Evolutionary conservation across 2,797 vertebrate genomes (phyloP), one percentile per base, ranked within the genome.

Genomic region (Emys orbicularis): DNA sequence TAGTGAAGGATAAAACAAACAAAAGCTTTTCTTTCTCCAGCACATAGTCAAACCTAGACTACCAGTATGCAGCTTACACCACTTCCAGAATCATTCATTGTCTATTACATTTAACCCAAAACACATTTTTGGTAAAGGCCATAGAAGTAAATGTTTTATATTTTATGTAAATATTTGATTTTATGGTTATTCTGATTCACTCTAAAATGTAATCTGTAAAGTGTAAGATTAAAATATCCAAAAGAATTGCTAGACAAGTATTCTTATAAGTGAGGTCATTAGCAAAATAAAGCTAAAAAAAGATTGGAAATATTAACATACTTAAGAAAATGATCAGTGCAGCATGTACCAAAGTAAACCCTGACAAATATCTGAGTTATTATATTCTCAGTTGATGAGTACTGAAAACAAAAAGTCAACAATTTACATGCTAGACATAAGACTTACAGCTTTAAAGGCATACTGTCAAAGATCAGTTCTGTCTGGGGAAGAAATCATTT

Each of bases 1-100:
- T 23, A n/a, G 50, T 0, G 53, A 37, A 19, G 31, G 13, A 1
- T 44, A 16, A 27, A 76, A 76, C 23, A 25, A 76, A 29, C 23
- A 72, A 47, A 74, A 29, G 27, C 25, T 37, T 72, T 68, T n/a
- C 21, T 34, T n/a, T 15, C 13, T 19, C 9, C 9, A 37, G 10
- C n/a, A 72, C 65, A 41, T n/a, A 65, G 18, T 72, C 19, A 72
- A 21, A 72, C n/a, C n/a, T 19, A 72, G n/a, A 77, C 25, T 47
- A 44, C 21, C 13, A 27, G 6, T 49, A 77, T 27, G 25, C 25
- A 47, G 7, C 4, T 47, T 77, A 16, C 25, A 47, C 74, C 27
- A 29, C 15, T 77, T 4, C 27, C 12, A 47, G 12, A 77, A 29
- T 29, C 25, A 47, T 47, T 47, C 27, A 29, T 16, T 47, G 25